phyloP scores from a whole-genome alignment of 2,888 invertebrate species.

The Sceliomorpha sp. region DNA sequence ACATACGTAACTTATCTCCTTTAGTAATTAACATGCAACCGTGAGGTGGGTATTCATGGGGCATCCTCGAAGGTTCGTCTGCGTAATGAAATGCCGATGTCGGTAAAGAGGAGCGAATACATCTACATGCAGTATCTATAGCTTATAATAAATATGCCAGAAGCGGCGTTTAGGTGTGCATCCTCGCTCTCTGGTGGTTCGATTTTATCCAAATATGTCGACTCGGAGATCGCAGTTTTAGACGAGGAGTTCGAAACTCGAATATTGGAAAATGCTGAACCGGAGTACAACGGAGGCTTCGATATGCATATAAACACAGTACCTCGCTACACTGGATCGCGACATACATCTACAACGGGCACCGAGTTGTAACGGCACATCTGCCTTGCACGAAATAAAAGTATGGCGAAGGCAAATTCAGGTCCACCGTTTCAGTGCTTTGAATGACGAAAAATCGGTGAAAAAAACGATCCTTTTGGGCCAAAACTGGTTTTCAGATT shows the following conservation, averaged over 20 bases:
- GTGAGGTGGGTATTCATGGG: too few relatives aligned
- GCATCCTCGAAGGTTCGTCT: constrained; percentile 19
- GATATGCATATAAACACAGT: constrained; percentile 80
- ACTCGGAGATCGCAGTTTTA: constrained; percentile 69
- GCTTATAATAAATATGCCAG: constrained; percentile 76
- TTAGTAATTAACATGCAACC: too few relatives aligned
- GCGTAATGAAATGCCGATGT: constrained; percentile 51
- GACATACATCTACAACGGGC: constrained; percentile 31
- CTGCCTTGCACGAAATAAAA: constrained; percentile 8
- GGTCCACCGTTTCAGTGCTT: constrained; percentile 39
- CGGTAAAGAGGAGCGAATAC: constrained; percentile 33
- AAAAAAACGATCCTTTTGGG: too few relatives aligned
- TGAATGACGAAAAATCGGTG: constrained; percentile 9
- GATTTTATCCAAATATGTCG: constrained; percentile 79
- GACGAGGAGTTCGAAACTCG: constrained; percentile 73
- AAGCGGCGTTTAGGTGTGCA: constrained; percentile 57
- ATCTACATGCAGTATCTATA: constrained; percentile 63
- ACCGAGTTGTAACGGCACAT: constrained; percentile 32
- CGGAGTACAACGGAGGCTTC: constrained; percentile 71
- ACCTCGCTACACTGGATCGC: constrained; percentile 66
- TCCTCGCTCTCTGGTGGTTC: constrained; percentile 67
- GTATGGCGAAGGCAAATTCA: constrained; percentile 5
- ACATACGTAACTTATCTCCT: too few relatives aligned
- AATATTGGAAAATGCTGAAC: constrained; percentile 79
- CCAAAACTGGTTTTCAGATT: too few relatives aligned